These are phyloP conservation scores for Metridium senile DNA, from an alignment of 92 coral and sea anemone species.

Conservation along the genomic window DNA sequence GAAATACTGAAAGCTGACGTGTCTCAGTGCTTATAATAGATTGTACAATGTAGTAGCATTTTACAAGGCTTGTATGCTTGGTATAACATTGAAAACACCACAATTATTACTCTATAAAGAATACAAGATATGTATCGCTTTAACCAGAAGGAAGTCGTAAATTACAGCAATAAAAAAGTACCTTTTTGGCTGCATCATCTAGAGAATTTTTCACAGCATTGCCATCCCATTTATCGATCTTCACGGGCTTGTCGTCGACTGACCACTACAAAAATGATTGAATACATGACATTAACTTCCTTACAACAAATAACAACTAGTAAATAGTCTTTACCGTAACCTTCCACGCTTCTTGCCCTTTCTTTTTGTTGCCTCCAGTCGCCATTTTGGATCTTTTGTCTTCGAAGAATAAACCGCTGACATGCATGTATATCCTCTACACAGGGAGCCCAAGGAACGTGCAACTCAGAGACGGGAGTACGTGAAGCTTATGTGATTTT, in stretches of 20 bases:
- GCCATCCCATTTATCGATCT: slow-evolving; percentile 97
- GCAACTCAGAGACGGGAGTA: background rate
- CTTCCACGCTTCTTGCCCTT: slow-evolving; percentile 54
- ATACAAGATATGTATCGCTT: background rate
- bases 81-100: background rate
- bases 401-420: background rate
- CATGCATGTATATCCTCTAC: too few relatives aligned
- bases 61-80: background rate
- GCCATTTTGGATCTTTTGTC: slow-evolving; percentile 61
- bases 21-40: background rate
- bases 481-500: too few relatives aligned
- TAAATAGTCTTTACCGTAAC: slow-evolving; percentile 14
- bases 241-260: slow-evolving; percentile 85
- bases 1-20: slow-evolving; percentile 13
- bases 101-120: background rate
- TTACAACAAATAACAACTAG: background rate
- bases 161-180: background rate
- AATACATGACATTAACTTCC: background rate
- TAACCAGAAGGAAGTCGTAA: background rate
- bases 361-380: slow-evolving; percentile 69
- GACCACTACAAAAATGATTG: slow-evolving; percentile 57
- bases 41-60: background rate
- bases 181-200: slow-evolving; percentile 96
- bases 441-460: background rate
- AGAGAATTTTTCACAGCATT: slow-evolving; percentile 94